Base-by-base conservation (phyloP, 2,797 vertebrate genomes). In the Martes flavigula region DNA sequence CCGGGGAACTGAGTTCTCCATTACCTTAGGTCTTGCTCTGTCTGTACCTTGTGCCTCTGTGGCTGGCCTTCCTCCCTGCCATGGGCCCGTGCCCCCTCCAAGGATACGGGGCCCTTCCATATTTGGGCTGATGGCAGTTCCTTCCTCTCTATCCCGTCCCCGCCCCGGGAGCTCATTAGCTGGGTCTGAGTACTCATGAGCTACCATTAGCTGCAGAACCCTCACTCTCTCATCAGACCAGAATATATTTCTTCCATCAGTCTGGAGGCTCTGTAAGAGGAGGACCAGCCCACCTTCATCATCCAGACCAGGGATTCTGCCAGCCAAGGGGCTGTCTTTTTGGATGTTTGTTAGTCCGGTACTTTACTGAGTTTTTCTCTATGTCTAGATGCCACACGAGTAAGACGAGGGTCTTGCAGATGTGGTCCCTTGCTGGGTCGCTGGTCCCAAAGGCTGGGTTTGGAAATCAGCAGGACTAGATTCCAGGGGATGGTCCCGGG, bases 181-280 rank as follows among this genome's bases (percentile, higher is more conserved):
- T 92, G 32, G 83, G n/a, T 86, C 89, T 84, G 73, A 91, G 89
- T 38, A 9, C 13, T 43, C 32, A 81, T 58, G 46, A 75, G 43
- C 81, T 91, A 25, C 20, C 60, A 84, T 90, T 46, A 75, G 77
- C 79, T 83, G 25, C 92, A 91, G 88, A 96, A 51, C 35, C 38
- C n/a, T 64, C 56, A n/a, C 0, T 70, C 58, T 40, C 48, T 35
- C 17, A 25, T 64, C 43, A 68, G 68, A 56, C 46, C 30, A 60
- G 62, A 66, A n/a, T 32, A 17, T 73, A 5, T 58, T 73, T 85
- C 88, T 82, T 83, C 58, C 81, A 27, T n/a, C 78, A 30, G 64
- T 60, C 90, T 56, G 46, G 48, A 68, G 87, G 30, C 9, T 40
- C 2, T 21, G 18, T 25, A 5, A 62, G 79, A 58, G 13, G 21